Conservation (phyloP, 1,140 invertebrate species). For the Lamellibrachia luymesi region DNA sequence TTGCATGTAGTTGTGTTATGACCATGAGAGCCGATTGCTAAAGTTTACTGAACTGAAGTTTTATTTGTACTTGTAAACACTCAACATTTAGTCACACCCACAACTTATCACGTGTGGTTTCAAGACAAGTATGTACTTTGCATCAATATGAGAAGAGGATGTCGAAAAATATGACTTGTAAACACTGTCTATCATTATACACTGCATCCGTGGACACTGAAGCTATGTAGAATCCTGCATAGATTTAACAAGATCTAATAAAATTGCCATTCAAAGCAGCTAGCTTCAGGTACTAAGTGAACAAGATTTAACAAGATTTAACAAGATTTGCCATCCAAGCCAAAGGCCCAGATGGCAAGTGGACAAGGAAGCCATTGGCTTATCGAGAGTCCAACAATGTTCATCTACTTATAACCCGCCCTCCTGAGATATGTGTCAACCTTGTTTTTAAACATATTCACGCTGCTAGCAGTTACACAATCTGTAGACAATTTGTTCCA, state of each 20-base stretch:
- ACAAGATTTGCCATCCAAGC: too few relatives aligned
- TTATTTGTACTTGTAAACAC: neutral
- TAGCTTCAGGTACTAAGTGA: too few relatives aligned
- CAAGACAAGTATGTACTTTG: neutral
- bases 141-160: neutral
- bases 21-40: neutral
- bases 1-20: neutral
- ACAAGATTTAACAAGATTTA: too few relatives aligned
- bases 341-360: too few relatives aligned
- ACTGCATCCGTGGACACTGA: neutral
- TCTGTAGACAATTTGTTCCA: too few relatives aligned
- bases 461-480: too few relatives aligned
- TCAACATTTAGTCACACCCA: neutral
- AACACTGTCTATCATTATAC: neutral
- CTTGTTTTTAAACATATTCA: too few relatives aligned
- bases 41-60: neutral
- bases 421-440: too few relatives aligned
- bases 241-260: neutral
- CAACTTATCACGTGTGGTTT: neutral
- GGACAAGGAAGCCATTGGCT: too few relatives aligned
- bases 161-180: constrained; percentile 7
- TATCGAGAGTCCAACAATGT: too few relatives aligned
- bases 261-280: neutral
- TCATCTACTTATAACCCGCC: too few relatives aligned
- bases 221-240: neutral